Base-by-base conservation (phyloP, 2,113 vertebrate genomes). In the Oncorhynchus keta region DNA sequence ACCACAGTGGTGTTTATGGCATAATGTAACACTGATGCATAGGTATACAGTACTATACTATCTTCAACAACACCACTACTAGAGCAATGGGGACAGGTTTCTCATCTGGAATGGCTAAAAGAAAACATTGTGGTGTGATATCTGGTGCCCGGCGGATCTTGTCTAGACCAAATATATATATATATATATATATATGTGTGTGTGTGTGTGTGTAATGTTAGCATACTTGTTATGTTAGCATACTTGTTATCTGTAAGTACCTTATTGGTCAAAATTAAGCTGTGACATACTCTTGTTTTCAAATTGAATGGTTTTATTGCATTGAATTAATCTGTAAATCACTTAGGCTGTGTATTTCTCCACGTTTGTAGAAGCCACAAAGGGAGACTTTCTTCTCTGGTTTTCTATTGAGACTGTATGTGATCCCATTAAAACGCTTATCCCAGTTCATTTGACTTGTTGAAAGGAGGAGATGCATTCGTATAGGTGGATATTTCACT, bases 291-390 rank as follows among this genome's bases (percentile, higher is more conserved):
- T 86, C 84, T 83, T 75, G 78, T 83, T 89, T 90, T 92, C 84
- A 87, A 90, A 89, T 84, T 84, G 81, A 86, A 83, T 81, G 78
- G 82, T 74, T 92, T 90, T 89, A 90, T 89, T 79, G 81, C 80
- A 1, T 76, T 68, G 73, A 75, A 83, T 90, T 74, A 88, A 45
- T 84, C 87, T 90, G 78, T 86, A 66, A 87, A 92, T 92, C 89
- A 90, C 87, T 89, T 89, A 79, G 75, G 81, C 81, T 73, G 80
- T 75, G 86, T 75, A 85, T 86, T 89, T 88, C 84, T 80, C 76
- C 76, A 79, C 76, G 16, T 72, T 81, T 82, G 71, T 71, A 22
- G 20, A 7, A 77, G 85, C 74, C 76, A 87, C 79, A 88, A 86
- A 90, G 70, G 68, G 51, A 87, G 72, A 30, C 70, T 45, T 45